These are phyloP conservation scores for Potamilus streckersoni DNA, from an alignment of 1,140 invertebrate genomes.

Conservation along the genomic window DNA sequence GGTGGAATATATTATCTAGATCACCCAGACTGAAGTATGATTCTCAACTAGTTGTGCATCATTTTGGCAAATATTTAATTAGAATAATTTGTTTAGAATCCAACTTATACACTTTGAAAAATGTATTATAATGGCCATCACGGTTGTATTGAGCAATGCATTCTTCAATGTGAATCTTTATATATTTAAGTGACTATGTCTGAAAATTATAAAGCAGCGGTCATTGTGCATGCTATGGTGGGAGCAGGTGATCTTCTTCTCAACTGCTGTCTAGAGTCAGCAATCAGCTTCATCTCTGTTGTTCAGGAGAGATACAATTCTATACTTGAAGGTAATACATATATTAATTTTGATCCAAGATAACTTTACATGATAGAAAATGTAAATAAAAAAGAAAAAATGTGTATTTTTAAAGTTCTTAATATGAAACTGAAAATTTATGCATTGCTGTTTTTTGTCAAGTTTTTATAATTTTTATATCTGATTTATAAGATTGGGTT, in stretches of 20 bases:
- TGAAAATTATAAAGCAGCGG: constrained; percentile 4
- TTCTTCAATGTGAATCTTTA: background rate
- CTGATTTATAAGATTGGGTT: background rate
- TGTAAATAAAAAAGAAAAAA: background rate
- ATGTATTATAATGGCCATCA: no score
- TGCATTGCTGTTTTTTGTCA: background rate
- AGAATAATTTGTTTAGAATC: no score
- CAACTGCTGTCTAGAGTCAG: constrained; percentile 25
- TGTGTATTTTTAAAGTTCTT: background rate
- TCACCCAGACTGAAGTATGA: no score
- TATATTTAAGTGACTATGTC: constrained; percentile 1
- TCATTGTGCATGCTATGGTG: constrained; percentile 17
- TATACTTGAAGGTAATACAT: constrained; percentile 11
- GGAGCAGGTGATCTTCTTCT: constrained; percentile 11
- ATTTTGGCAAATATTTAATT: no score
- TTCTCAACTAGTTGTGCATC: no score
- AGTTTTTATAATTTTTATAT: background rate
- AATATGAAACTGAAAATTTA: background rate
- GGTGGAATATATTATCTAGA: no score
- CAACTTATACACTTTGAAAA: no score
- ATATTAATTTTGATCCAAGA: background rate
- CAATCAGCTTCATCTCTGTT: constrained; percentile 10
- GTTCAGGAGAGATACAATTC: constrained; percentile 28
- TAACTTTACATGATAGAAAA: background rate
- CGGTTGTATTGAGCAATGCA: no score